Evolutionary conservation across 1,140 invertebrate genomes (phyloP).

Genomic region (Musca domestica): DNA sequence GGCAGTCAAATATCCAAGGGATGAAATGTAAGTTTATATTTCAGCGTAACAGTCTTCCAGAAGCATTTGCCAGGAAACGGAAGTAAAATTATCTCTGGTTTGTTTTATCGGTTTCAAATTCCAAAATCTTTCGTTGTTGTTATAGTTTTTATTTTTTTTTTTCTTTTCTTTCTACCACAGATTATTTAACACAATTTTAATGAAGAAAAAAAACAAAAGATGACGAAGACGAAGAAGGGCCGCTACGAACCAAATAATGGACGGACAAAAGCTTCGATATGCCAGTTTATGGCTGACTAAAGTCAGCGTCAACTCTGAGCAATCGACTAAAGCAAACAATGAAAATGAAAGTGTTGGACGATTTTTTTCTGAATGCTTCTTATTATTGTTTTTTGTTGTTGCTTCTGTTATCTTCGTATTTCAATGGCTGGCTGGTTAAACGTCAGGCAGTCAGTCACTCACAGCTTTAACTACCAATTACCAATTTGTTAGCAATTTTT

Average conservation of each 20-base stretch:
- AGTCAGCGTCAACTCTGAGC: too few relatives aligned
- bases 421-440: neutral
- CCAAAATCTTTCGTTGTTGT: neutral
- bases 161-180: neutral
- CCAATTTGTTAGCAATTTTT: neutral
- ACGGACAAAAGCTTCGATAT: too few relatives aligned
- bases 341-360: conserved; percentile 19
- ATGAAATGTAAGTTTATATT: too few relatives aligned
- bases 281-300: too few relatives aligned
- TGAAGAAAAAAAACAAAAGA: too few relatives aligned
- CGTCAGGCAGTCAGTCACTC: too few relatives aligned
- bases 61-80: conserved; percentile 9
- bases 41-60: neutral
- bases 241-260: too few relatives aligned
- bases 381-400: neutral
- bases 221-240: too few relatives aligned
- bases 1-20: too few relatives aligned
- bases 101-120: too few relatives aligned
- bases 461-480: too few relatives aligned
- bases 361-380: neutral
- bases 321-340: neutral
- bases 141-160: neutral
- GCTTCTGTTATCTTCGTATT: neutral
- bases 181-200: too few relatives aligned
- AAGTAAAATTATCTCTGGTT: neutral